A percentile compares a stretch with the other conserved stretches of the same genome.
Evolutionary conservation across 2,888 invertebrate species (phyloP).

Genomic region (Mythimna lalbum): DNA sequence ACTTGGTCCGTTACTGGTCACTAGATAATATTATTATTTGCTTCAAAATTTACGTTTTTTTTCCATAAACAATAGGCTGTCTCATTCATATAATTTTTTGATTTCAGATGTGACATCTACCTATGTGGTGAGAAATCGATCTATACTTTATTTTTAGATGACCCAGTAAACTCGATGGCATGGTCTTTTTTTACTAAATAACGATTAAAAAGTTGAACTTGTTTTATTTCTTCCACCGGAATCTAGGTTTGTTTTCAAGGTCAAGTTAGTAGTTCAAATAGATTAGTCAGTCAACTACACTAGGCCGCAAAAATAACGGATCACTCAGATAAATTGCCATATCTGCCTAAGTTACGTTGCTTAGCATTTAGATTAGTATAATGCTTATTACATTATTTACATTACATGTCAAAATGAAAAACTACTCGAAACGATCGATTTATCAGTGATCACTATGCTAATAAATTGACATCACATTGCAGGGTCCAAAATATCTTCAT

Average conservation of each 20-base stretch:
- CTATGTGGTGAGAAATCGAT: neutral
- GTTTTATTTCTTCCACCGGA: conserved; percentile 43
- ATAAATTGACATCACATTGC: no score
- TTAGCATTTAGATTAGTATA: no score
- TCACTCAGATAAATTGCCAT: no score
- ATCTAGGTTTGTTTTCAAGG: conserved; percentile 40
- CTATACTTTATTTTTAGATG: conserved; percentile 14
- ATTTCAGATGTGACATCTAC: neutral
- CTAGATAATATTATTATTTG: neutral
- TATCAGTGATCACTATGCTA: no score
- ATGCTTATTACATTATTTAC: no score
- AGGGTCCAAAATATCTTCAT: no score
- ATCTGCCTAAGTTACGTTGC: no score
- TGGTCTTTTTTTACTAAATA: conserved; percentile 5
- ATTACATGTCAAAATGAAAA: no score
- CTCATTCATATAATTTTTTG: neutral
- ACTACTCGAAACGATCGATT: no score
- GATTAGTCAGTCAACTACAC: neutral
- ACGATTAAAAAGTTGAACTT: neutral
- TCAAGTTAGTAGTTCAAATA: conserved; percentile 21
- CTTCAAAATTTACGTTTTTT: no score
- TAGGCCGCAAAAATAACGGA: neutral
- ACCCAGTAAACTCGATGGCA: conserved; percentile 31
- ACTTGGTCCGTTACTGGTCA: neutral
- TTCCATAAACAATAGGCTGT: no score